Evolutionary conservation across 2,888 invertebrate genomes (phyloP), one percentile per base, ranked within the genome.

Genomic region (Melanargia galathea): DNA sequence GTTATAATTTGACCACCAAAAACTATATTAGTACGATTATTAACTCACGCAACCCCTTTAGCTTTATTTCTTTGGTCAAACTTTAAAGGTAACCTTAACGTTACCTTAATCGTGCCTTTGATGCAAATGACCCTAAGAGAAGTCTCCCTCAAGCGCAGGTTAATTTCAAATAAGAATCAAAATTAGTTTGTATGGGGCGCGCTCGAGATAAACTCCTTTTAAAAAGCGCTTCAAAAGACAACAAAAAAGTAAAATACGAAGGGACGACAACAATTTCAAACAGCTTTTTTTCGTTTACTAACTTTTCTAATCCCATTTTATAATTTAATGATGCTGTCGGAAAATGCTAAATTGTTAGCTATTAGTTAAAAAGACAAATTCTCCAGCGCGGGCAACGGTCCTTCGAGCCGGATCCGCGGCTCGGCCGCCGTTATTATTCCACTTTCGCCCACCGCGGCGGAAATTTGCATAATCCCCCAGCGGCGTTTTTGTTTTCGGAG

Each of bases 311-410:
- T 48, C 20, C 58, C 35, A 16, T 30, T 57, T 33, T 46, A 18
- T 46, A 57, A 57, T 55, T 48, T 55, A 30, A 48, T 46, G 57
- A 4, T 35, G 26, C 20, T 33, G 33, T 48, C n/a, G 30, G 24
- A 65, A 68, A 66, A 68, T 60, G 58, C 77, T 77, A 78, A 81
- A 78, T 75, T 76, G 75, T 71, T 73, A 73, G 70, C 82, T 82
- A 87, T 89, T 87, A 86, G 75, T 78, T 84, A 71, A 86, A 84
- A 86, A 82, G 77, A 75, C 84, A 80, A 85, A 88, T 90, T 88
- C 87, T 88, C 88, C 87, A 88, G 81, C 79, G 78, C 77, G 83
- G 80, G 75, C 82, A 83, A 78, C 80, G 40, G 62, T 49, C 78
- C 55, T 33, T 35, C 35, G 61, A 46, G 57, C 73, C 74, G 78